phyloP scores from a whole-genome alignment of 2,113 vertebrate genomes.

The Colius striatus region DNA sequence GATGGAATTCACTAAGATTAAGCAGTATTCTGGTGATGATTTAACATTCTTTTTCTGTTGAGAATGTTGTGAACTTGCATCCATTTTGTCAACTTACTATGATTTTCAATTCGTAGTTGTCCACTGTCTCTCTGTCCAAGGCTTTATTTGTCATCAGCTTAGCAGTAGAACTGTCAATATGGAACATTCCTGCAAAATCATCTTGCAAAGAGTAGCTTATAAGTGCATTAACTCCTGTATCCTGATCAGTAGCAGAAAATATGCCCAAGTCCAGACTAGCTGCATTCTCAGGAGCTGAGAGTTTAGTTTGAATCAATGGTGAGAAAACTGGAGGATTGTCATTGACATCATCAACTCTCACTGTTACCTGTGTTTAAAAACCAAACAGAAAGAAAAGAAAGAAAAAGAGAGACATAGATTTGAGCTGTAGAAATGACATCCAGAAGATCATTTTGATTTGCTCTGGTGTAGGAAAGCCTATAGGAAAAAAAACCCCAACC shows the following conservation, averaged over 20 bases:
- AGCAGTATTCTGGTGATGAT: not conserved
- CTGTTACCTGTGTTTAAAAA: conserved; percentile 30
- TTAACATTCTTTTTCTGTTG: not conserved
- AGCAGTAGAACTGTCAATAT: conserved; percentile 54
- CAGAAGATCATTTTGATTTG: not conserved
- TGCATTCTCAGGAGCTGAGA: conserved; percentile 54
- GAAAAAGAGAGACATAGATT: not conserved
- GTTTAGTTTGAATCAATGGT: not conserved
- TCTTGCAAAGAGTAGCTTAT: conserved; percentile 60
- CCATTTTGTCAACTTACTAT: conserved; percentile 45
- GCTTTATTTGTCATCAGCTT: not conserved
- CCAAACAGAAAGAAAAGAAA: too few relatives aligned
- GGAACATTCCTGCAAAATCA: conserved; percentile 44
- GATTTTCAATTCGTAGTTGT: conserved; percentile 52
- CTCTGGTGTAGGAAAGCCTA: not conserved
- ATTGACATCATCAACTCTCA: conserved; percentile 57
- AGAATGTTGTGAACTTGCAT: not conserved
- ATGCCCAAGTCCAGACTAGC: conserved; percentile 4
- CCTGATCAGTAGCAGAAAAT: conserved; percentile 62
- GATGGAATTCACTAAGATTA: not conserved
- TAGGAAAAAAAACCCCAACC: not conserved
- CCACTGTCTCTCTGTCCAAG: conserved; percentile 61
- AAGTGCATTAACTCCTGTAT: conserved; percentile 42
- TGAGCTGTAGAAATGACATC: not conserved
- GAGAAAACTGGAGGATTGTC: conserved; percentile 66